phyloP scores from a whole-genome alignment of 2,888 invertebrate species.

The Acleris laterana region DNA sequence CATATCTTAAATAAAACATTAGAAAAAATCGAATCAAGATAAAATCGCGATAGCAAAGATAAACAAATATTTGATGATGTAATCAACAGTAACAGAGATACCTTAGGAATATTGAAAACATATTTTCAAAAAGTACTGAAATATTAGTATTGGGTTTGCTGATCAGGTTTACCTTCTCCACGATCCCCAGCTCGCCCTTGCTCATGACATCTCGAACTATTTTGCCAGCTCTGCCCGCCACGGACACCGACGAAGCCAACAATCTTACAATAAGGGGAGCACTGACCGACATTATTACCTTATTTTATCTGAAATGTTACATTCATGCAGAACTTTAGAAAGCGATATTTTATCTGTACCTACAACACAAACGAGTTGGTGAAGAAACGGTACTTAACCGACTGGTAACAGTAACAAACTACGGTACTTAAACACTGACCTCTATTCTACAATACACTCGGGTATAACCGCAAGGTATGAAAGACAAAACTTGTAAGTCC shows the following conservation, averaged over 20 bases:
- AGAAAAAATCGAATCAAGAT: neutral
- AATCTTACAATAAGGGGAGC: constrained; percentile 88
- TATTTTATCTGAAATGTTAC: constrained; percentile 31
- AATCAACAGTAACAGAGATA: constrained; percentile 8
- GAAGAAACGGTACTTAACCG: no score
- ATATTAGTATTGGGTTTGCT: neutral
- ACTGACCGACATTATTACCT: constrained; percentile 84
- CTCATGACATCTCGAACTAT: constrained; percentile 96
- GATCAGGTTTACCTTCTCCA: constrained; percentile 89
- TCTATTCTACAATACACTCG: no score
- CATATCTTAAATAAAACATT: constrained; percentile 1
- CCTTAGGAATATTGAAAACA: neutral
- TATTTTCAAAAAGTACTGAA: neutral
- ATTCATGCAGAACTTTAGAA: constrained; percentile 4
- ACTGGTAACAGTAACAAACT: no score
- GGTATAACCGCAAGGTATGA: no score
- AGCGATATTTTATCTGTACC: neutral
- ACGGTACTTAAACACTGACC: no score
- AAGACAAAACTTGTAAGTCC: no score
- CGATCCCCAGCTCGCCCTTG: constrained; percentile 94
- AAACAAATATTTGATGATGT: constrained; percentile 22
- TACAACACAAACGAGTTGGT: neutral
- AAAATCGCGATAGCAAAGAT: constrained; percentile 25
- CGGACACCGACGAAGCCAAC: constrained; percentile 91
- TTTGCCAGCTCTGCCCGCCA: constrained; percentile 92